Evolutionary conservation across 2,113 vertebrate species (phyloP), one percentile per base, ranked within the genome.

Genomic region (Bucco capensis): DNA sequence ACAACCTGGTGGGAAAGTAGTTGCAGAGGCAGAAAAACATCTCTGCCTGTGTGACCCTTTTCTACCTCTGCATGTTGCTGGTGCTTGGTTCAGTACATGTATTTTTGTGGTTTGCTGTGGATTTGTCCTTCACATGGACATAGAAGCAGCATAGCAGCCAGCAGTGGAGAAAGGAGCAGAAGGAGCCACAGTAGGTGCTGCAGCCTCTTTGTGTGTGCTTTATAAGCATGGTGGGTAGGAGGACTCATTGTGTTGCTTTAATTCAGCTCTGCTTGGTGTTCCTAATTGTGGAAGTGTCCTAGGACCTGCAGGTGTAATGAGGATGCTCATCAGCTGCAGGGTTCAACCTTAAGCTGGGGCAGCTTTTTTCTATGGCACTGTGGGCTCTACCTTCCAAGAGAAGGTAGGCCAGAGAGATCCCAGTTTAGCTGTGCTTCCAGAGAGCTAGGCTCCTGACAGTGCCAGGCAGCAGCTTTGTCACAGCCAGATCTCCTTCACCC

Each of bases 241-340:
- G 37, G 42, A 84, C 74, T 81, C 21, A 1, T 14, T 1, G 1
- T 2, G 9, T 28, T 64, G 57, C 58, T 78, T 70, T 86, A 81
- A 73, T 61, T 75, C 25, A 82, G 61, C 21, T 23, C 38, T 94
- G 38, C 30, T 21, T 81, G 27, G 6, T 88, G 78, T 46, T 88
- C 50, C 89, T 69, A 95, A 74, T 93, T 89, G 92, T n/a, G 6
- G 28, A 37, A 78, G 61, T n/a, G 37, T 85, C 46, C 33, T 44
- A 73, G 61, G 73, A 83, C 38, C n/a, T 74, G 47, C 22, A 6
- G 28, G 6, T 56, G 19, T 57, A 51, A 86, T 49, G 74, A 88
- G 47, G 44, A 60, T 1, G 4, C 64, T 86, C 65, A 51, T 60
- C 65, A 64, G 44, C 40, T 87, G 38, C 23, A 57, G 40, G 10